Base-by-base conservation (phyloP, 2,888 invertebrate genomes). In the Mellilla xanthometata region DNA sequence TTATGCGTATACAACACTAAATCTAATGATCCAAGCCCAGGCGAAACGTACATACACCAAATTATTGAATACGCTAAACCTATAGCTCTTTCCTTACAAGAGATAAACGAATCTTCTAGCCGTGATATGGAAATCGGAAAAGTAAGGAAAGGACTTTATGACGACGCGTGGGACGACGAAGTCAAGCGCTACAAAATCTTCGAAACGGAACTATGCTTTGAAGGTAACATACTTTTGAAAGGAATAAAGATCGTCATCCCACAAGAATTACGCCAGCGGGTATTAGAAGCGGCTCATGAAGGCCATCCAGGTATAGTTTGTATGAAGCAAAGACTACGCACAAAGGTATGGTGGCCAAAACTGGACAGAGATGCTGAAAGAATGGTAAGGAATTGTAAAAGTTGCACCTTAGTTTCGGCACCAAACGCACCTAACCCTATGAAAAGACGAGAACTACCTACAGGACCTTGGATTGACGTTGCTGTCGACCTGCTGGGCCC, bases 271-370 rank as follows among this genome's bases (percentile, higher is more conserved):
- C 29, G 59, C 0, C 22, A 38, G 7, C 1, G 9, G 2, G 60
- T 62, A 0, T 24, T 59, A 1, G 35, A 31, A 4, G 53, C 57
- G 0, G 60, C 59, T 3, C 19, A 19, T 6, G 19, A 19, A 19
- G 19, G 19, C 19, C 19, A 19, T 6, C 19, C 19, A 6, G 19
- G 19, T 3, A 19, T 19, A 19, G 19, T 19, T 6, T 3, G 3
- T 3, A 19, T 19, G 19, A 19, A 74, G 40, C 43, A 49, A 4
- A 45, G 71, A 9, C 40, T 76, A 1, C 35, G 76, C 2, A 58
- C 65, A 0, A 76, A 76, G 54, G 76, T 73, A 2, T 76, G 72
- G 70, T 75, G 74, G 70, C 68, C 70, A 5, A 61, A 55, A 32
- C 60, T 62, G 3, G 72, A 76, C 41, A 58, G 52, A 39, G 70